Percentiles rank a stretch among this genome's conserved stretches.
These are phyloP conservation scores for Gavia stellata DNA, from an alignment of 2,113 vertebrate genomes.

Conservation along the genomic window DNA sequence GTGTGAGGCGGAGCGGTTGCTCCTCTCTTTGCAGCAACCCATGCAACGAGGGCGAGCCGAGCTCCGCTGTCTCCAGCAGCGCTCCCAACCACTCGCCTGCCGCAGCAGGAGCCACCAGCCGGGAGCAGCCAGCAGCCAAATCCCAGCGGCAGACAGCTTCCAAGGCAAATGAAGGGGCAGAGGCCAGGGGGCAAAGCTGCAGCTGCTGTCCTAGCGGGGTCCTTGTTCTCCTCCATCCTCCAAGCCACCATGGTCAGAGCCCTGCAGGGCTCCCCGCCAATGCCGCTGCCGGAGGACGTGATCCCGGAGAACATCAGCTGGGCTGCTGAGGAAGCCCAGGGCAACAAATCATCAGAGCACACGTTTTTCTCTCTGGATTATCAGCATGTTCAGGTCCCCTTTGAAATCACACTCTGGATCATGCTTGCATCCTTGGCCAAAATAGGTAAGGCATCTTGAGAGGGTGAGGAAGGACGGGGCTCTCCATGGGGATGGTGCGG, in stretches of 20 bases:
- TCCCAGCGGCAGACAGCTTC: accelerated
- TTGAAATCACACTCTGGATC: slow-evolving; percentile 84
- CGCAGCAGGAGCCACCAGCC: accelerated
- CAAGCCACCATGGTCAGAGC: not conserved
- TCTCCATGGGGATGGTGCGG: not conserved
- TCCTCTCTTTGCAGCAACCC: not conserved
- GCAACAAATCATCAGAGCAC: slow-evolving; percentile 4
- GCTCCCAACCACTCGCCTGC: accelerated
- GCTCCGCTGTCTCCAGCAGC: not conserved
- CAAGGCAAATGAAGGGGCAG: not conserved
- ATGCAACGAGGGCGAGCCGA: accelerated
- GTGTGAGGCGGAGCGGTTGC: not conserved
- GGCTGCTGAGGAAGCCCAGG: not conserved
- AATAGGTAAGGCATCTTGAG: slow-evolving; percentile 68
- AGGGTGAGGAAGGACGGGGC: not conserved
- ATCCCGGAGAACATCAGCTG: slow-evolving; percentile 18
- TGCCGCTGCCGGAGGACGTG: not conserved
- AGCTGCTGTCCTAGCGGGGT: not conserved
- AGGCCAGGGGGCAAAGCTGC: not conserved
- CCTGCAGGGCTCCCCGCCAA: not conserved
- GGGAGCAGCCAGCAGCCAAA: not conserved
- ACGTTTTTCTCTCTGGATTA: slow-evolving; percentile 80
- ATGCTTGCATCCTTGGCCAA: slow-evolving; percentile 85
- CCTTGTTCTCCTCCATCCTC: not conserved
- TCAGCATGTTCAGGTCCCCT: slow-evolving; percentile 79